These are phyloP conservation scores for Calidris pygmaea DNA, from an alignment of 2,113 vertebrate genomes.

Conservation along the genomic window DNA sequence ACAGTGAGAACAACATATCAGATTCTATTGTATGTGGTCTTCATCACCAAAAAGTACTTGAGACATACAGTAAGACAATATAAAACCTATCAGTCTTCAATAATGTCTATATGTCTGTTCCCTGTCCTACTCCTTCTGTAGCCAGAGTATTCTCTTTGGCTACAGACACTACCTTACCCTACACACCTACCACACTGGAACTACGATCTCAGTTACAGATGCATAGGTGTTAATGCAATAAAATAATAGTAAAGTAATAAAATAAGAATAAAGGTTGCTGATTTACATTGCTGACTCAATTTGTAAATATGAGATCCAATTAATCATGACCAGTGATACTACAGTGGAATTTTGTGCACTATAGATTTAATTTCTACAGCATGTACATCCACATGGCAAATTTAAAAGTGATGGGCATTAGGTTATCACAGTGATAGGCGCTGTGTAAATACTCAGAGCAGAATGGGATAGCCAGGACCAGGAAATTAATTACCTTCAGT, in stretches of 20 bases:
- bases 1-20: not conserved
- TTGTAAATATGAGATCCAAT: not conserved
- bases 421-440: not conserved
- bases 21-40: not conserved
- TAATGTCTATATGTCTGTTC: not conserved
- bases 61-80: not conserved
- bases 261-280: not conserved
- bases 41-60: not conserved
- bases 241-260: not conserved
- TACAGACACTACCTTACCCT: not conserved
- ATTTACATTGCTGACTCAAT: not conserved
- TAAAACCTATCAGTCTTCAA: not conserved
- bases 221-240: not conserved
- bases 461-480: not conserved
- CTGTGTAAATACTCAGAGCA: not conserved
- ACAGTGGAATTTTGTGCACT: not conserved
- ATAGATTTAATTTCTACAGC: not conserved
- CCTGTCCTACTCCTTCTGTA: not conserved
- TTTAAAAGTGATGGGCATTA: not conserved
- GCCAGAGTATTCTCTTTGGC: not conserved
- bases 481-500: not conserved
- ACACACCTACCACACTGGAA: not conserved
- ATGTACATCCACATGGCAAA: not conserved
- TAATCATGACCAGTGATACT: not conserved
- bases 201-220: not conserved